Evolutionary conservation across 2,888 invertebrate species (phyloP).

Genomic region (Macrophya alboannulata): DNA sequence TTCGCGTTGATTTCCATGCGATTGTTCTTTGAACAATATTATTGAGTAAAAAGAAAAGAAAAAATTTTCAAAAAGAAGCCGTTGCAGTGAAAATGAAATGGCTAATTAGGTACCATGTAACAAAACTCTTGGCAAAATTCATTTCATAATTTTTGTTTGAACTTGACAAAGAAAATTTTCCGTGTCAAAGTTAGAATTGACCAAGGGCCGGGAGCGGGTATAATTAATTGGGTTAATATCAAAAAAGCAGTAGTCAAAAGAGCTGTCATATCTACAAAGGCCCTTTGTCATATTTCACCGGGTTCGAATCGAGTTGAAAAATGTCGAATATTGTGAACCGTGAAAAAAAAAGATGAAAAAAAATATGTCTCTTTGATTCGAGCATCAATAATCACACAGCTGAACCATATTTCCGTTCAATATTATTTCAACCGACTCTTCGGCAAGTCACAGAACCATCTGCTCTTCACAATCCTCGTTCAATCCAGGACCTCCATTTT

Average conservation of each 20-base stretch:
- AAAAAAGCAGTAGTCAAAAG: neutral
- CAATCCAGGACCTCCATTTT: conserved; percentile 26
- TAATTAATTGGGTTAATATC: neutral
- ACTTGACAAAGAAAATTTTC: neutral
- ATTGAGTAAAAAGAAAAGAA: neutral
- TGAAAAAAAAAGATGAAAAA: neutral
- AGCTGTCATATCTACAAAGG: neutral
- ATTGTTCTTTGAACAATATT: neutral
- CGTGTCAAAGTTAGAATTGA: neutral
- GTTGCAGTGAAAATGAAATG: neutral
- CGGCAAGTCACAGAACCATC: neutral
- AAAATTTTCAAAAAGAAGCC: neutral
- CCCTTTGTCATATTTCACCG: conserved; percentile 7
- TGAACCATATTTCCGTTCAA: neutral
- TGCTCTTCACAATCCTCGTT: conserved; percentile 33
- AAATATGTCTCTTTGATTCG: conserved; percentile 16
- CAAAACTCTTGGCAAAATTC: neutral
- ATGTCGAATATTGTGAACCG: neutral
- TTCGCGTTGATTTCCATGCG: neutral
- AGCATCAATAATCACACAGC: neutral
- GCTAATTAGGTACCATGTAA: neutral
- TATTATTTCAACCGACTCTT: neutral
- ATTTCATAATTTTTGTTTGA: neutral
- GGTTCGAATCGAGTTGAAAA: conserved; percentile 11
- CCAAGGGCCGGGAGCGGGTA: neutral